Evolutionary conservation across 2,797 vertebrate species (phyloP).

Genomic region (Ataeniobius toweri): DNA sequence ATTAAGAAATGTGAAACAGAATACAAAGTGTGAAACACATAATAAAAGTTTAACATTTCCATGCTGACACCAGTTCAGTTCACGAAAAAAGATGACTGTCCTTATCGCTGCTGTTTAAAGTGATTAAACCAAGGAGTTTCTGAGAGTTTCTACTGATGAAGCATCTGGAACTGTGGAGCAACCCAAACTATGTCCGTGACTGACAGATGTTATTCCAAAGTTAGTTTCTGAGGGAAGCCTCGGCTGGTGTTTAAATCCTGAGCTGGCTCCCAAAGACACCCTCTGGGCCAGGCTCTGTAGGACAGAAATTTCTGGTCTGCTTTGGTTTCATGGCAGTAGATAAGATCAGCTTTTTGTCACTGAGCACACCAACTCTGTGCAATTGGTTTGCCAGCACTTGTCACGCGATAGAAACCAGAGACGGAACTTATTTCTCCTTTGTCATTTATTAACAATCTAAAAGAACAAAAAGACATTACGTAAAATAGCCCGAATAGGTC

Average conservation of each 20-base stretch:
- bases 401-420: constrained; percentile 71
- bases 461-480: neutral
- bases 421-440: constrained; percentile 46
- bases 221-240: constrained; percentile 56
- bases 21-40: neutral
- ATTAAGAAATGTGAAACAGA: neutral
- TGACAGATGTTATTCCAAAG: constrained; percentile 67
- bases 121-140: constrained; percentile 3
- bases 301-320: constrained; percentile 55
- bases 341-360: constrained; percentile 71
- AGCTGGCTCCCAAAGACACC: constrained; percentile 59
- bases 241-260: constrained; percentile 47
- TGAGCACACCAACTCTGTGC: constrained; percentile 54
- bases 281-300: constrained; percentile 59
- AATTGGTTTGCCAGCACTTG: constrained; percentile 52
- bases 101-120: neutral
- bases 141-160: constrained; percentile 24
- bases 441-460: neutral
- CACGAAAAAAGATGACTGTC: neutral
- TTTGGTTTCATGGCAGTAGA: constrained; percentile 72
- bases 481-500: neutral
- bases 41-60: neutral
- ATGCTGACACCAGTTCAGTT: neutral
- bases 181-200: constrained; percentile 40
- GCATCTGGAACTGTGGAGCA: constrained; percentile 24